These are phyloP conservation scores for Heliconius eleuchia DNA, from an alignment of 1,140 invertebrate genomes.

Conservation along the genomic window DNA sequence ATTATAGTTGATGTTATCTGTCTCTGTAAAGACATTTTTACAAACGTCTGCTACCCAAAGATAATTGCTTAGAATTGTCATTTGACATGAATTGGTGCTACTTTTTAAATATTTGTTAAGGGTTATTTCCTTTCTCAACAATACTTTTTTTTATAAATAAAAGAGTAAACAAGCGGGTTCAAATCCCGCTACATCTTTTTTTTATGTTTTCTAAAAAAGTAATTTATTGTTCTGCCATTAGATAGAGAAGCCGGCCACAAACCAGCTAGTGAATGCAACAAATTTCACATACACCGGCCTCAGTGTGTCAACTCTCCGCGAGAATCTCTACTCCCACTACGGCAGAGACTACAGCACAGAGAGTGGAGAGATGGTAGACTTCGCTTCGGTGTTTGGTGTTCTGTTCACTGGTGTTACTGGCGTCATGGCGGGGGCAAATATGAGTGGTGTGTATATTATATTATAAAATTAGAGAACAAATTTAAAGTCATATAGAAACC, in stretches of 20 bases:
- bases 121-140: no score
- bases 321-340: conserved; percentile 88
- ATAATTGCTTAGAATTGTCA: no score
- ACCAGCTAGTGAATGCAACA: conserved; percentile 83
- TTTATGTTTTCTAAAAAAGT: not conserved
- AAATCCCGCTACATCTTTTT: no score
- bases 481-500: no score
- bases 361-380: conserved; percentile 86
- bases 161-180: no score
- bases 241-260: conserved; percentile 88
- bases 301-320: conserved; percentile 85
- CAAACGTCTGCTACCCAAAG: no score
- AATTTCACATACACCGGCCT: conserved; percentile 91
- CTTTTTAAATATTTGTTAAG: no score
- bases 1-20: no score
- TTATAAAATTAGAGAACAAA: no score
- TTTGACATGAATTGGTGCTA: no score
- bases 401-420: conserved; percentile 98
- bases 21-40: no score
- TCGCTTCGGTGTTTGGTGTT: conserved; percentile 97
- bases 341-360: conserved; percentile 93
- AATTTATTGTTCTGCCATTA: conserved; percentile 51
- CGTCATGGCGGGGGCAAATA: conserved; percentile 99
- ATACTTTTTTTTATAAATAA: no score
- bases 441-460: conserved; percentile 88